Percentiles rank a stretch among this genome's conserved stretches.
Conservation (phyloP, 1,140 invertebrate species). For the Anagrus nilaparvatae region DNA sequence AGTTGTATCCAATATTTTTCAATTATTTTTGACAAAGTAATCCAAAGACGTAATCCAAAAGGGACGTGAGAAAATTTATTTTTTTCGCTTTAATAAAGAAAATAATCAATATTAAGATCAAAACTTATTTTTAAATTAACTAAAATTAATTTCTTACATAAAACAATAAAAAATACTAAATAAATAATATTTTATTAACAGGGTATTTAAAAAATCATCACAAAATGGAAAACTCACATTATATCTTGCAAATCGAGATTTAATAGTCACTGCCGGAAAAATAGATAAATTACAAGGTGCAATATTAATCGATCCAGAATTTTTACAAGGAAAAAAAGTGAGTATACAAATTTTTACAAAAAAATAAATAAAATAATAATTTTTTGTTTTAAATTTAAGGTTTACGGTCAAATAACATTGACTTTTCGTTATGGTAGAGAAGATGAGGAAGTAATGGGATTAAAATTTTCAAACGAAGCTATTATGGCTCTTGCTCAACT, state of each 20-base stretch:
- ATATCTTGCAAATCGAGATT: constrained; percentile 67
- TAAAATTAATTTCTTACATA: background rate
- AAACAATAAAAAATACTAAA: background rate
- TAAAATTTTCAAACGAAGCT: constrained; percentile 86
- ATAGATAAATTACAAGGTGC: constrained; percentile 73
- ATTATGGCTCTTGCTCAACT: constrained; percentile 77
- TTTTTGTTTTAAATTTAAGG: constrained; percentile 30
- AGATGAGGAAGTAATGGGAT: constrained; percentile 86
- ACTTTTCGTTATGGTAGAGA: constrained; percentile 84
- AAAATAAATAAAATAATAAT: constrained; percentile 5
- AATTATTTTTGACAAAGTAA: too few species aligned
- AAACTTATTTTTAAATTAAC: too few species aligned
- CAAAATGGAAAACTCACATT: constrained; percentile 73
- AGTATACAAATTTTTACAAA: constrained; percentile 16
- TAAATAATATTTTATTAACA: constrained; percentile 20
- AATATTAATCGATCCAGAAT: constrained; percentile 66
- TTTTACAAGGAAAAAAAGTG: constrained; percentile 59
- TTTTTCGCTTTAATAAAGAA: too few species aligned
- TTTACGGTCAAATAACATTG: constrained; percentile 74
- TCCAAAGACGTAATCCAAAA: too few species aligned
- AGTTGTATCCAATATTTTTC: too few species aligned
- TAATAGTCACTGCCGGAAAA: constrained; percentile 58
- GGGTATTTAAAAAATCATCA: constrained; percentile 59
- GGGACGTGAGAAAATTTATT: too few species aligned
- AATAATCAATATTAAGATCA: too few species aligned